These are phyloP conservation scores for Nephrotoma guestfalica DNA, from an alignment of 2,888 invertebrate genomes.

Conservation along the genomic window DNA sequence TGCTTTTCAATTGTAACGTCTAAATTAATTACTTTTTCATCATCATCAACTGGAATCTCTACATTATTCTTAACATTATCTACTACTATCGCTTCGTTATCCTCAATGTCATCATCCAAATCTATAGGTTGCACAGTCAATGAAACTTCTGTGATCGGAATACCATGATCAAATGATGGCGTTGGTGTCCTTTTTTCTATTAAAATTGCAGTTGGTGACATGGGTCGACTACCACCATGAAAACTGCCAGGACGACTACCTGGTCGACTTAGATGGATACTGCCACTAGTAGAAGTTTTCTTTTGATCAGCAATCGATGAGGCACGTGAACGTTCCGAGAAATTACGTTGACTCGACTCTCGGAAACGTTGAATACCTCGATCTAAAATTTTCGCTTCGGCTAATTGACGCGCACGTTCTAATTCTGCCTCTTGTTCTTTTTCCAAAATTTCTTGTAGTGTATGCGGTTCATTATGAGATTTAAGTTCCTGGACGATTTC, in stretches of 20 bases:
- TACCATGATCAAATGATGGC: slow-evolving; percentile 43
- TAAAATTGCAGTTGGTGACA: slow-evolving; percentile 45
- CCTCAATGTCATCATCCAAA: slow-evolving; percentile 32
- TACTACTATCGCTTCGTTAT: slow-evolving; percentile 7
- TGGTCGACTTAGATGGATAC: slow-evolving; percentile 19
- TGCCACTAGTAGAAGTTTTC: slow-evolving; percentile 35
- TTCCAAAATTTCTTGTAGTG: slow-evolving; percentile 27
- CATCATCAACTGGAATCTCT: neutral
- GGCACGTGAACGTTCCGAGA: slow-evolving; percentile 41
- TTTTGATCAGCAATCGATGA: slow-evolving; percentile 41
- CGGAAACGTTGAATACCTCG: slow-evolving; percentile 36
- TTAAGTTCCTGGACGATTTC: slow-evolving; percentile 30
- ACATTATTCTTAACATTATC: neutral
- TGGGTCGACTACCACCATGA: slow-evolving; percentile 26
- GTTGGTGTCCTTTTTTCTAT: slow-evolving; percentile 45
- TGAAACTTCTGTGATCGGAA: slow-evolving; percentile 46
- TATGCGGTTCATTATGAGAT: slow-evolving; percentile 25
- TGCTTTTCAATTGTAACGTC: neutral
- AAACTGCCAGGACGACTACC: slow-evolving; percentile 25
- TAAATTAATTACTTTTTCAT: neutral
- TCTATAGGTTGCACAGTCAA: slow-evolving; percentile 50
- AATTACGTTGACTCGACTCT: slow-evolving; percentile 41
- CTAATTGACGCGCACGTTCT: slow-evolving; percentile 19
- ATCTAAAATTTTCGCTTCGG: slow-evolving; percentile 39
- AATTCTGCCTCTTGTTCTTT: slow-evolving; percentile 22